Conservation (phyloP, 2,797 vertebrate species). For the Notolepis coatsorum region DNA sequence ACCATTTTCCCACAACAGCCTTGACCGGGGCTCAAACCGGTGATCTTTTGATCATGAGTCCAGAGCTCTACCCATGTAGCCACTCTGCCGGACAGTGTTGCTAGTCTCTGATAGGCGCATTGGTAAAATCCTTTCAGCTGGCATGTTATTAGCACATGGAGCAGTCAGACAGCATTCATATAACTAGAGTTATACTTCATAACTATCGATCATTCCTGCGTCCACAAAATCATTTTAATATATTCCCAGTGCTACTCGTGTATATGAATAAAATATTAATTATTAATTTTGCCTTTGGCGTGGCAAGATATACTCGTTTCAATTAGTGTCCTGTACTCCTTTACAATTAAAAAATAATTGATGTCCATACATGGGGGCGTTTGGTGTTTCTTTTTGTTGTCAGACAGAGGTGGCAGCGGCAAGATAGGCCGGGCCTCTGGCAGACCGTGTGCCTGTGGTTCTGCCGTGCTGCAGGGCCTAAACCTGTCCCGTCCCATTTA, state of each 20-base stretch:
- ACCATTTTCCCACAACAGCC: too few relatives aligned
- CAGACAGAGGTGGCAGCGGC: constrained; percentile 84
- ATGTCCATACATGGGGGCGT: constrained; percentile 95
- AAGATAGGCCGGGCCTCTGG: constrained; percentile 79
- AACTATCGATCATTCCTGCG: constrained; percentile 92
- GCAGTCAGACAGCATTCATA: too few relatives aligned
- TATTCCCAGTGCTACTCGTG: constrained; percentile 99
- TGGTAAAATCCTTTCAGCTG: too few relatives aligned
- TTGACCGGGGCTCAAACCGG: too few relatives aligned
- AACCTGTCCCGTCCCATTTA: constrained; percentile 89
- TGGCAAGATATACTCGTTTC: constrained; percentile 99
- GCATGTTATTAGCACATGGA: too few relatives aligned
- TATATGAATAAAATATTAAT: constrained; percentile 99
- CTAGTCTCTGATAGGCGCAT: too few relatives aligned
- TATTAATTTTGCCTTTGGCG: constrained; percentile 99
- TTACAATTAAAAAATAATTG: constrained; percentile 99
- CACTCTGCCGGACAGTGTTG: too few relatives aligned
- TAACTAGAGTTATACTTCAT: too few relatives aligned
- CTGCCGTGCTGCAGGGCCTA: constrained; percentile 44
- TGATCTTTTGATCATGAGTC: too few relatives aligned
- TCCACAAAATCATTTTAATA: constrained; percentile 98
- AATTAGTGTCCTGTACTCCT: constrained; percentile 99
- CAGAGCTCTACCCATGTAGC: too few relatives aligned
- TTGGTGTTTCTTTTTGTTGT: constrained; percentile 94
- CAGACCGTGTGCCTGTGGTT: constrained; percentile 78